Percentiles rank a stretch among this genome's conserved stretches.
Conservation (phyloP, 2,113 vertebrate genomes). For the Tupaia tana region DNA sequence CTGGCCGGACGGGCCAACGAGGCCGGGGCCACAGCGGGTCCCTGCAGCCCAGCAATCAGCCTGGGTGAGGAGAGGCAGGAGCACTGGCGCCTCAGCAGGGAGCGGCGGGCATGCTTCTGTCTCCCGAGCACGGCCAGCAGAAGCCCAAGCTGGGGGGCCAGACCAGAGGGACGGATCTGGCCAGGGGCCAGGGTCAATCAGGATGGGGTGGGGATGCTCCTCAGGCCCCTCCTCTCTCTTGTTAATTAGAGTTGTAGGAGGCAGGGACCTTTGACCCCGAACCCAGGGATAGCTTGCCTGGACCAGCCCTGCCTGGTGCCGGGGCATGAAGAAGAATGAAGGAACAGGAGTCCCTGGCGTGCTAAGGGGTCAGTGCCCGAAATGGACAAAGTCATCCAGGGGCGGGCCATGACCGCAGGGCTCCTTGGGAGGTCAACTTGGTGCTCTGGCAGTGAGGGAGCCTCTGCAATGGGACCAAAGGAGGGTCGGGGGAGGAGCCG, state of each 20-base stretch:
- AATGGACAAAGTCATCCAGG: rapidly evolving
- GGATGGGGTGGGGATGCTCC: rapidly evolving
- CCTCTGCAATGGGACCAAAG: rapidly evolving
- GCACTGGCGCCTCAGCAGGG: too few relatives aligned
- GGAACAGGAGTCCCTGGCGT: background rate
- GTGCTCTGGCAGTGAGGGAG: rapidly evolving
- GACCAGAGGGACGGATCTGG: rapidly evolving
- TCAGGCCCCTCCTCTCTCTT: background rate
- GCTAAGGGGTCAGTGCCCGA: too few relatives aligned
- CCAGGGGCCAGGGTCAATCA: background rate
- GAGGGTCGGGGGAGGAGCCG: background rate
- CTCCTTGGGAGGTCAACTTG: rapidly evolving
- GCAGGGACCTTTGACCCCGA: background rate
- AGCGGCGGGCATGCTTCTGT: too few relatives aligned
- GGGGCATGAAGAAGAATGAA: background rate
- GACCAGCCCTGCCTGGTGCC: rapidly evolving
- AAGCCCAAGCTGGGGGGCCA: background rate
- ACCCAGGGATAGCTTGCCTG: background rate
- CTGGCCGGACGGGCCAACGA: rapidly evolving
- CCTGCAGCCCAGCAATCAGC: rapidly evolving
- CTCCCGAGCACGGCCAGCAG: rapidly evolving
- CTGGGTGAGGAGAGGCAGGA: background rate
- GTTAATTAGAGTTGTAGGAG: background rate
- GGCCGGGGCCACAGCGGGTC: rapidly evolving
- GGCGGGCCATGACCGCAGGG: rapidly evolving